Evolutionary conservation across 2,113 vertebrate genomes (phyloP).

Genomic region (Dermatemys mawii): DNA sequence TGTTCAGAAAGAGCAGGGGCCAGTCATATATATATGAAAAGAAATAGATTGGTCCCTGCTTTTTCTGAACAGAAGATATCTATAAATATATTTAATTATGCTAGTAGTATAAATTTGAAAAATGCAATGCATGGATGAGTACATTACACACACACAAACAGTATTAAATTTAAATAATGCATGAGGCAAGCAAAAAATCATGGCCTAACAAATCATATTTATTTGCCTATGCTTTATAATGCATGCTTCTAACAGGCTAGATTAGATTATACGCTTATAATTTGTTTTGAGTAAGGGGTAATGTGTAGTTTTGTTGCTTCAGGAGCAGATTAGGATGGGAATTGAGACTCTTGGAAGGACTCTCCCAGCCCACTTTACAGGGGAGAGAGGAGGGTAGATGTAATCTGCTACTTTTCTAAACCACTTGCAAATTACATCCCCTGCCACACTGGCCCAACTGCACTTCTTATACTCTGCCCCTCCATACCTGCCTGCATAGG

Average conservation of each 20-base stretch:
- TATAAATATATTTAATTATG: neutral
- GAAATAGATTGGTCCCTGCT: no score
- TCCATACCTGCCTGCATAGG: neutral
- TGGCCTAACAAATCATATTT: neutral
- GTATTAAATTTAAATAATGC: neutral
- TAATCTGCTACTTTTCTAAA: neutral
- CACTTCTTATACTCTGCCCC: neutral
- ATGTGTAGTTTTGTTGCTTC: neutral
- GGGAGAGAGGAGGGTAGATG: no score
- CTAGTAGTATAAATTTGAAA: neutral
- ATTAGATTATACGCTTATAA: neutral
- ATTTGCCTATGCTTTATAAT: neutral
- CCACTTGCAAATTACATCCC: accelerated
- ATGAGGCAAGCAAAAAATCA: neutral
- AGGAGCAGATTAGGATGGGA: neutral
- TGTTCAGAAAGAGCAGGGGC: neutral
- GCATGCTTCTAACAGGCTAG: neutral
- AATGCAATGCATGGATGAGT: neutral
- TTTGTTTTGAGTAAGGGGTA: neutral
- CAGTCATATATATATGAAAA: neutral
- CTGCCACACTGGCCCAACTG: neutral
- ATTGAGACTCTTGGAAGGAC: neutral
- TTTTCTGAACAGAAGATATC: no score
- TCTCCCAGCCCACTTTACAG: no score
- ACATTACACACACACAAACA: neutral